Percentiles rank a stretch among this genome's conserved stretches.
These are phyloP conservation scores for Seriola aureovittata DNA, from an alignment of 2,113 vertebrate species.

Conservation along the genomic window DNA sequence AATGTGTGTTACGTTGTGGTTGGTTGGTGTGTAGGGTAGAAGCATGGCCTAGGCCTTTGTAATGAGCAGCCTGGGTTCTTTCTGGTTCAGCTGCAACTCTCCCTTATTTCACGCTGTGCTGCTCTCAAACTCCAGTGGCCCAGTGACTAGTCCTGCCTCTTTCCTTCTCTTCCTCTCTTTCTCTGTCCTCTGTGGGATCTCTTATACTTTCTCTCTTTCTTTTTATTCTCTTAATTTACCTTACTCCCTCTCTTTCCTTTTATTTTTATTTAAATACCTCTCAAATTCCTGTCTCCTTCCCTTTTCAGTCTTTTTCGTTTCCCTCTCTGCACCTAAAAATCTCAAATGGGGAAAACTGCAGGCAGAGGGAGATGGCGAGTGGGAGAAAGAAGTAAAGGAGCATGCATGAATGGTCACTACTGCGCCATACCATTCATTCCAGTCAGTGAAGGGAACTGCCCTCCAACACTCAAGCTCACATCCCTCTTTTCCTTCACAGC, in stretches of 20 bases:
- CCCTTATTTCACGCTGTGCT: constrained; percentile 86
- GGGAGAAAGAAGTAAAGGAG: constrained; percentile 60
- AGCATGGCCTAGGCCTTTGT: constrained; percentile 83
- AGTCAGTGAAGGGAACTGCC: constrained; percentile 67
- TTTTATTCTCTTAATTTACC: not conserved
- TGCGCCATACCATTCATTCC: constrained; percentile 87
- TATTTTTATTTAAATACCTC: not conserved
- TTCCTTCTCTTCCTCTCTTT: constrained; percentile 27
- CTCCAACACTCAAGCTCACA: constrained; percentile 51
- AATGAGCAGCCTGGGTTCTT: constrained; percentile 86
- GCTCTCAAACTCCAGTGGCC: constrained; percentile 81
- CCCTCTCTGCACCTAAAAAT: constrained; percentile 27
- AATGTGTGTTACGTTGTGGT: constrained; percentile 60
- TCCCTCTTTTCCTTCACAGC: constrained; percentile 55
- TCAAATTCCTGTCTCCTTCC: not conserved
- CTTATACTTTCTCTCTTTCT: constrained; percentile 16
- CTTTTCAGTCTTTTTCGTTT: not conserved
- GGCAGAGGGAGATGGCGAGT: constrained; percentile 17
- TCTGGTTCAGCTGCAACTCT: constrained; percentile 87
- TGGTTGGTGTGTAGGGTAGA: constrained; percentile 56
- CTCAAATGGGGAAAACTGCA: constrained; percentile 33
- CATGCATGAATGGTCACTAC: constrained; percentile 85
- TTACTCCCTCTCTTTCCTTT: not conserved
- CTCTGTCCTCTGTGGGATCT: not conserved
- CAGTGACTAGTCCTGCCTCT: constrained; percentile 65